phyloP scores from a whole-genome alignment of 2,113 vertebrate species.

The Hippocampus comes region DNA sequence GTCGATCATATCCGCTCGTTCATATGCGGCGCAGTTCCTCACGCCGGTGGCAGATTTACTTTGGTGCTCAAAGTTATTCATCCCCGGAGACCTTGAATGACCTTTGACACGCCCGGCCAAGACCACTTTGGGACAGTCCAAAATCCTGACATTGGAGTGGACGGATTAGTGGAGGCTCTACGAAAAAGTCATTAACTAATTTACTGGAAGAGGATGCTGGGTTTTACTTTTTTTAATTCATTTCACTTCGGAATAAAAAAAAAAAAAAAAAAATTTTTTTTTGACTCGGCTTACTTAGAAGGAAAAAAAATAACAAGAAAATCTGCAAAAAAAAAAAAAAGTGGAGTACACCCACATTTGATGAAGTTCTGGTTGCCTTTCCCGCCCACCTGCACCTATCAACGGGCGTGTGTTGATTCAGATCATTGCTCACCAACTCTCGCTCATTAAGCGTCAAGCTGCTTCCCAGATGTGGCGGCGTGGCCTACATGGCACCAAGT shows the following conservation, averaged over 20 bases:
- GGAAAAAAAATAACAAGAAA: no score
- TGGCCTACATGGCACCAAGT: neutral
- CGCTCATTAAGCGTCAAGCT: constrained; percentile 38
- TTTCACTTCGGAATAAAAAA: no score
- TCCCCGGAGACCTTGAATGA: constrained; percentile 5
- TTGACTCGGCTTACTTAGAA: no score
- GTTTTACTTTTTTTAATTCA: neutral
- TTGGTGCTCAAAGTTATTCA: constrained; percentile 7
- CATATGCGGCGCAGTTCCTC: neutral
- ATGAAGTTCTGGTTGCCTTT: neutral
- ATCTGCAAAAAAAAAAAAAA: no score
- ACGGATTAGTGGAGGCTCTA: neutral
- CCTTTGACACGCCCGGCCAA: neutral
- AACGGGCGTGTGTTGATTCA: neutral
- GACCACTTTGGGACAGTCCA: neutral
- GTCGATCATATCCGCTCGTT: neutral
- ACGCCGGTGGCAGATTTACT: neutral
- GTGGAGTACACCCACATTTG: no score
- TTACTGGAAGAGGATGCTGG: neutral
- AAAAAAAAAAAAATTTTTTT: no score
- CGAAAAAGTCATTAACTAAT: neutral
- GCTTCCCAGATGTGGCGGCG: constrained; percentile 33
- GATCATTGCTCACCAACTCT: constrained; percentile 3
- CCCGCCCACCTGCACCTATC: neutral
- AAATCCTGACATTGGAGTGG: neutral